Evolutionary conservation across 1,140 invertebrate species (phyloP).

Genomic region (Polypedilum vanderplanki): DNA sequence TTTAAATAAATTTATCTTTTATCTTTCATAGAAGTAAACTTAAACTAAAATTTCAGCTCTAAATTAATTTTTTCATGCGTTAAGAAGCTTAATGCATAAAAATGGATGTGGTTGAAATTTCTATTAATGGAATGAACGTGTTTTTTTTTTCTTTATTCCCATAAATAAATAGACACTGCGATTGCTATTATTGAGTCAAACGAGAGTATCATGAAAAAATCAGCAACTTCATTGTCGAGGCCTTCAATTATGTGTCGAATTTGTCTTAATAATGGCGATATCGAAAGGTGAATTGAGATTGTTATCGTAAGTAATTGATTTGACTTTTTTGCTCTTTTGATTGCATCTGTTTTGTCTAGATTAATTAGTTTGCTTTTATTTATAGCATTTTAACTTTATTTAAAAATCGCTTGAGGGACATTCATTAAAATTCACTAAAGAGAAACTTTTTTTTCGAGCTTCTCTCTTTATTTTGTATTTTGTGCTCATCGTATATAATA

Average conservation of each 20-base stretch:
- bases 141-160: neutral
- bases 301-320: neutral
- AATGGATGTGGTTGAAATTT: neutral
- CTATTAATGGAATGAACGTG: constrained; percentile 5
- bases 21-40: no score
- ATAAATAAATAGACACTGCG: no score
- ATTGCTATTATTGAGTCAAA: no score
- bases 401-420: no score
- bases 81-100: neutral
- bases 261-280: neutral
- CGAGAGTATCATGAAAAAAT: neutral
- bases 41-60: neutral
- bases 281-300: neutral
- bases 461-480: no score
- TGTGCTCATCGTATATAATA: no score
- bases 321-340: neutral
- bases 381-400: no score
- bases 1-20: neutral
- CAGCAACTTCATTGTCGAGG: neutral
- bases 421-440: no score
- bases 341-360: neutral
- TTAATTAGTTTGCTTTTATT: no score
- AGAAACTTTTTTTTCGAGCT: no score
- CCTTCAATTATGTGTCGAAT: constrained; percentile 17
- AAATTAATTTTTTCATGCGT: neutral